Percentiles rank a stretch among this genome's conserved stretches.
Conservation (phyloP, 2,797 vertebrate genomes). For the Manis crassicaudata region DNA sequence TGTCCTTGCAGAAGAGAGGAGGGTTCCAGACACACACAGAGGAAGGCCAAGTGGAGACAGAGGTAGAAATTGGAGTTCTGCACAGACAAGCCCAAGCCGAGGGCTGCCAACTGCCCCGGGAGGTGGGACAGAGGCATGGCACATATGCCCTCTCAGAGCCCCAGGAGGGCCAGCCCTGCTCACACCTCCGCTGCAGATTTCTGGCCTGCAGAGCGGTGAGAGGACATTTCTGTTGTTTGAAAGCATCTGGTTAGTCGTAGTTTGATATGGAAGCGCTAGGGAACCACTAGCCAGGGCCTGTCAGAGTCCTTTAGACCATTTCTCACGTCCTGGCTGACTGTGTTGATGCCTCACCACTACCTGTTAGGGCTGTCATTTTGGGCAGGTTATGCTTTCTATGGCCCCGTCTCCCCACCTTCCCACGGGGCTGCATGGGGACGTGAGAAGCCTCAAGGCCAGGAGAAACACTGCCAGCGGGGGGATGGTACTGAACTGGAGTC, state of each 20-base stretch:
- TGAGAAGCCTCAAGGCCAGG: background rate
- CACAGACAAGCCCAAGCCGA: background rate
- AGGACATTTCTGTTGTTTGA: background rate
- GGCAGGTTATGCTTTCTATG: too few species aligned
- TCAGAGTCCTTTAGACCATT: background rate
- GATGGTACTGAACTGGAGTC: background rate
- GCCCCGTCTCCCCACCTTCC: background rate
- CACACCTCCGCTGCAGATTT: background rate
- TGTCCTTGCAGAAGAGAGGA: background rate
- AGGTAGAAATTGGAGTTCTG: background rate
- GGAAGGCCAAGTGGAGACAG: background rate
- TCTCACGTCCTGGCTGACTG: background rate
- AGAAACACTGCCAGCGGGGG: background rate
- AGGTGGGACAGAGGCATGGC: background rate
- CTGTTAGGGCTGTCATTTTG: too few species aligned
- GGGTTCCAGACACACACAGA: background rate
- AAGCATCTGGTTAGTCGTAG: background rate
- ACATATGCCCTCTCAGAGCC: background rate
- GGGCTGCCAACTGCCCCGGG: background rate
- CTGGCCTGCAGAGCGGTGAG: background rate
- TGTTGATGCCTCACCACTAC: too few species aligned
- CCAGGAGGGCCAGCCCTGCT: background rate
- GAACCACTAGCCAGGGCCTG: background rate
- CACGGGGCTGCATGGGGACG: rapidly evolving
- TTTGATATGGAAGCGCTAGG: background rate